Evolutionary conservation across 1,140 invertebrate genomes (phyloP).

Genomic region (Phymorhynchus buccinoides): DNA sequence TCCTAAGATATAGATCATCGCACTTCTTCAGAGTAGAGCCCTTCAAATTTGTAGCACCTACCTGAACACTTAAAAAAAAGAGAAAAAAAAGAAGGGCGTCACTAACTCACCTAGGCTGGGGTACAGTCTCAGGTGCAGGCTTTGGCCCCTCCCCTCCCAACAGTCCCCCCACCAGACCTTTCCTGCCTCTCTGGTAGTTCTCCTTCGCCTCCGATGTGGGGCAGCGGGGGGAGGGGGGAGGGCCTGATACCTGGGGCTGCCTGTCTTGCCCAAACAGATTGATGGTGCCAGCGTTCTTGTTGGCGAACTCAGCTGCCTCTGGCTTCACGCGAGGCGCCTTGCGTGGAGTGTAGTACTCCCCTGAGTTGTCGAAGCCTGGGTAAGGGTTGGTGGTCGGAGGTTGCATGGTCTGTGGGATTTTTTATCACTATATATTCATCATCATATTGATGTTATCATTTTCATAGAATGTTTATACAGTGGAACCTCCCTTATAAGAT

Average conservation of each 20-base stretch:
- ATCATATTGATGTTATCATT: background rate
- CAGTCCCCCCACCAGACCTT: conserved; percentile 59
- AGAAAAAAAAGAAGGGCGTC: too few species aligned
- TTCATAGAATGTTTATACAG: too few species aligned
- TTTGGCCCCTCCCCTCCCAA: conserved; percentile 57
- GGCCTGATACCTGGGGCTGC: conserved; percentile 41
- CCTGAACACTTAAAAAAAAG: too few species aligned
- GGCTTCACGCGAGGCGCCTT: conserved; percentile 58
- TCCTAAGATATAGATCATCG: too few species aligned
- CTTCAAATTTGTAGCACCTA: too few species aligned
- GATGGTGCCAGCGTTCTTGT: conserved; percentile 56
- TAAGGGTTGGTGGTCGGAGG: conserved; percentile 56
- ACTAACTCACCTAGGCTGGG: conserved; percentile 37
- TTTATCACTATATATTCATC: background rate
- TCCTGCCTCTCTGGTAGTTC: conserved; percentile 59
- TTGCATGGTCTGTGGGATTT: conserved; percentile 58
- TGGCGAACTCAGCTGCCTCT: conserved; percentile 57
- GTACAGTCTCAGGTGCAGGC: conserved; percentile 51
- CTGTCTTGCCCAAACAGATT: conserved; percentile 53
- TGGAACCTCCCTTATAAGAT: too few species aligned
- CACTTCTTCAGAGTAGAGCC: too few species aligned
- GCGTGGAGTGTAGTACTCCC: conserved; percentile 51
- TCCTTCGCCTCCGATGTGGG: conserved; percentile 52
- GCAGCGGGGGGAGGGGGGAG: conserved; percentile 60
- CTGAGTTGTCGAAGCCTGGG: conserved; percentile 62